Percentiles rank a stretch among this genome's conserved stretches.
Evolutionary conservation across 2,113 vertebrate genomes (phyloP).

Genomic region (Meles meles): DNA sequence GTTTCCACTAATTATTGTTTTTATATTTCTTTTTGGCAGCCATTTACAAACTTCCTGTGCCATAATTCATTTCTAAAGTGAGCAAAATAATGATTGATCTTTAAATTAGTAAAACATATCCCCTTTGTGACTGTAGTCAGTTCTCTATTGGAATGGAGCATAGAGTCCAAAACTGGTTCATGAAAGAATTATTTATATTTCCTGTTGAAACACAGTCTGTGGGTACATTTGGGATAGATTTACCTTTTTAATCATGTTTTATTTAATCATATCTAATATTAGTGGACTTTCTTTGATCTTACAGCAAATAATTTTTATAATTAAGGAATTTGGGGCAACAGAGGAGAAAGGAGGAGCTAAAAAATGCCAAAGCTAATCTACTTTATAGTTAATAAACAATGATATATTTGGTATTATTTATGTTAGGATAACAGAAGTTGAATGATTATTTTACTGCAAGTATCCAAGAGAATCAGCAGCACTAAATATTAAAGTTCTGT

Average conservation of each 20-base stretch:
- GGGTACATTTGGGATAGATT: neutral
- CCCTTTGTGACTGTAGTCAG: neutral
- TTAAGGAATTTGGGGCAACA: neutral
- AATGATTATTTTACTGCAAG: neutral
- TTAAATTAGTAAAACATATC: conserved; percentile 19
- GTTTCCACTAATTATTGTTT: conserved; percentile 33
- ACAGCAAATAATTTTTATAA: conserved; percentile 24
- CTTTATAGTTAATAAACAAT: neutral
- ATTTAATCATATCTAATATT: neutral
- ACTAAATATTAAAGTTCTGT: neutral
- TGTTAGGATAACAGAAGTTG: neutral
- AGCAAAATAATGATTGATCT: conserved; percentile 22
- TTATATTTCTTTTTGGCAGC: conserved; percentile 11
- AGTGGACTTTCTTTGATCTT: neutral
- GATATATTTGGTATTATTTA: neutral
- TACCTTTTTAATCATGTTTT: conserved; percentile 34
- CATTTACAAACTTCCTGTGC: neutral
- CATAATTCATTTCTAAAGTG: conserved; percentile 20
- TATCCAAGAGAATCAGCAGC: neutral
- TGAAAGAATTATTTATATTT: conserved; percentile 34
- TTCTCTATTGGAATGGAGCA: neutral
- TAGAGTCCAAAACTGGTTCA: neutral
- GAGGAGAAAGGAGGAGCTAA: neutral
- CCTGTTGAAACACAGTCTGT: conserved; percentile 17
- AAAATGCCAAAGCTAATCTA: neutral